A percentile compares a stretch with the other conserved stretches of the same genome.
These are phyloP conservation scores for Herpailurus yagouaroundi DNA, from an alignment of 2,113 vertebrate genomes.

Conservation along the genomic window DNA sequence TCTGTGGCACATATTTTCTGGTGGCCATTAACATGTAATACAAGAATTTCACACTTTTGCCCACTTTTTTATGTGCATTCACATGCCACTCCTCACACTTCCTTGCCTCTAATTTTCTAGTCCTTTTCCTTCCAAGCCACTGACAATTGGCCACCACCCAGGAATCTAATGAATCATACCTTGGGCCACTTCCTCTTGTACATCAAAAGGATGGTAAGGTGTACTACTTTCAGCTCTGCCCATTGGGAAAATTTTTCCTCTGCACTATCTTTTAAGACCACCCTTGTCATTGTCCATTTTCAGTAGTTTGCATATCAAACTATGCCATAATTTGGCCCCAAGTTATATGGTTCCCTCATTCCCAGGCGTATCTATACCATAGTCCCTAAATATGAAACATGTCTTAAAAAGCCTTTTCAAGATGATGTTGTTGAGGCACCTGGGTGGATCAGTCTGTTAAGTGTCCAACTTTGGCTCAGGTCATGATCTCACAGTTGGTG, in stretches of 20 bases:
- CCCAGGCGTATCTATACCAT: neutral
- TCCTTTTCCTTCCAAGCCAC: neutral
- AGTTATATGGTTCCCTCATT: neutral
- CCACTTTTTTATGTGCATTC: neutral
- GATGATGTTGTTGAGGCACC: neutral
- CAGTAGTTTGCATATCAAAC: neutral
- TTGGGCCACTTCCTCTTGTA: neutral
- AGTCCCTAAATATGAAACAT: neutral
- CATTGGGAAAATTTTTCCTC: neutral
- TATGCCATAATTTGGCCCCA: neutral
- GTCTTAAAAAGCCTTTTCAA: neutral
- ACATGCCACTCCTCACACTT: neutral
- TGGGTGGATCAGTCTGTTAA: too few relatives aligned
- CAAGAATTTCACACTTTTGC: neutral
- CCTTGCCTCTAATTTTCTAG: slow-evolving; percentile 8
- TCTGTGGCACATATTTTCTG: neutral
- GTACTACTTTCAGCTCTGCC: neutral
- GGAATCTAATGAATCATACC: neutral
- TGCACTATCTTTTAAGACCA: neutral
- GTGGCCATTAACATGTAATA: neutral
- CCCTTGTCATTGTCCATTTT: neutral
- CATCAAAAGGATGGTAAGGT: neutral
- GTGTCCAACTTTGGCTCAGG: too few relatives aligned
- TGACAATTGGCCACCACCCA: neutral
- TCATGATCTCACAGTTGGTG: too few relatives aligned